phyloP scores from a whole-genome alignment of 2,888 invertebrate species.

The Pomacea canaliculata region DNA sequence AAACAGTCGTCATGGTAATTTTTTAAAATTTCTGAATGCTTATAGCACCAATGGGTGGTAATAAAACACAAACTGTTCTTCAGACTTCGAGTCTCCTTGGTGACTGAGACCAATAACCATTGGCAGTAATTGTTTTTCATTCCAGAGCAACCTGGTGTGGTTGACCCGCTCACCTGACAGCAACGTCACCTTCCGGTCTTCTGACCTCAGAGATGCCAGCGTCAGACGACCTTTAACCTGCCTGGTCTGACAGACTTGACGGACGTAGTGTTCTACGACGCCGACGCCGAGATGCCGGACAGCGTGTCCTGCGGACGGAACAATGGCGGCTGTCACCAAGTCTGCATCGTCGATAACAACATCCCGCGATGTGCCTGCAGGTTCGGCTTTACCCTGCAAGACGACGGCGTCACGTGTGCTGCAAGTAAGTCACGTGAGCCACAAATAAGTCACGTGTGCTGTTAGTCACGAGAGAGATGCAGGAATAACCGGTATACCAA shows the following conservation, averaged over 20 bases:
- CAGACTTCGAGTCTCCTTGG: too few species aligned
- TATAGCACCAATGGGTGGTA: too few species aligned
- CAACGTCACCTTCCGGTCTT: conserved; percentile 11
- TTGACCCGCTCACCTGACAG: neutral
- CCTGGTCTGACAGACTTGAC: conserved; percentile 2
- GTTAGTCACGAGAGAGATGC: too few species aligned
- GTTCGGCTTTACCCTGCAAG: conserved; percentile 10
- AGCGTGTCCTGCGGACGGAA: conserved; percentile 16
- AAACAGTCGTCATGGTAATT: too few species aligned
- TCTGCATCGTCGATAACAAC: conserved; percentile 1
- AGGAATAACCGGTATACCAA: too few species aligned
- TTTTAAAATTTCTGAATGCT: too few species aligned
- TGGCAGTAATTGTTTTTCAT: neutral
- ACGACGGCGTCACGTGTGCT: conserved; percentile 7
- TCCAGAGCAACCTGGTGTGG: conserved; percentile 14
- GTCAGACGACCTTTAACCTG: neutral
- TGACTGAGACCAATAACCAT: too few species aligned
- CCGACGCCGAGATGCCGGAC: conserved; percentile 4
- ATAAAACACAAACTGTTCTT: too few species aligned
- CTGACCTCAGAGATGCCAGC: neutral
- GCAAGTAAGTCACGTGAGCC: neutral
- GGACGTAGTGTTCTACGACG: conserved; percentile 13
- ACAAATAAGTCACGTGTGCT: too few species aligned
- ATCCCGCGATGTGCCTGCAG: conserved; percentile 1
- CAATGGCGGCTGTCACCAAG: conserved; percentile 21